Base-by-base conservation (phyloP, 2,888 invertebrate genomes). In the Synanthedon myopaeformis region DNA sequence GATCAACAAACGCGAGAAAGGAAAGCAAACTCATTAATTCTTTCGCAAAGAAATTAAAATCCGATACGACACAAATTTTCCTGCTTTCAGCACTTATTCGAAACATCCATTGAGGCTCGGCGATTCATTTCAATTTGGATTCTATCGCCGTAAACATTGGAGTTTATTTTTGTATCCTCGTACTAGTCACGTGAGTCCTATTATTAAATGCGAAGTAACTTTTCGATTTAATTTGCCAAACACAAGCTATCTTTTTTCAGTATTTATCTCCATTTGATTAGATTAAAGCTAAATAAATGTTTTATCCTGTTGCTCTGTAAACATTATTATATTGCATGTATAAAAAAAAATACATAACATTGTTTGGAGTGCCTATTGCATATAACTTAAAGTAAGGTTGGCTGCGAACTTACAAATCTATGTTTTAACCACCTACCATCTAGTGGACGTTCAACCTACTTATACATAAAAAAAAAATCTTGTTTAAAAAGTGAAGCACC, bases 21-120 rank as follows among this genome's bases (percentile, higher is more conserved):
- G 70, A 74, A 80, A 75, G 77, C 79, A 74, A 79, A 79, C 73
- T 82, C 85, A 81, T 86, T 85, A 84, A 84, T 85, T 84, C 79
- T 74, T 69, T 70, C 67, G 64, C 75, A 70, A 70, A 84, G 83
- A 84, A 85, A 85, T 85, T 84, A 84, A 86, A 86, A 83, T 79
- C 82, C 82, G 81, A 86, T 85, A 85, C 85, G 80, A 83, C 82
- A 82, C 82, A 82, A 83, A 84, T 80, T 82, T 80, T 74, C 79
- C 72, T 65, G 61, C 66, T 67, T 64, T 64, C 65, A 55, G 62
- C 56, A 13, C 58, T 60, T 63, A 58, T 62, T 61, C 57, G 56
- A 65, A 66, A 64, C 3, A 61, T 64, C 65, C 65, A 61, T 67
- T 70, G 59, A 55, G 53, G 51, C 10, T 13, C 17, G 1, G 2